Percentiles rank a stretch among this genome's conserved stretches.
These are phyloP conservation scores for Emydura subglobosa DNA, from an alignment of 2,113 vertebrate genomes.

Conservation along the genomic window DNA sequence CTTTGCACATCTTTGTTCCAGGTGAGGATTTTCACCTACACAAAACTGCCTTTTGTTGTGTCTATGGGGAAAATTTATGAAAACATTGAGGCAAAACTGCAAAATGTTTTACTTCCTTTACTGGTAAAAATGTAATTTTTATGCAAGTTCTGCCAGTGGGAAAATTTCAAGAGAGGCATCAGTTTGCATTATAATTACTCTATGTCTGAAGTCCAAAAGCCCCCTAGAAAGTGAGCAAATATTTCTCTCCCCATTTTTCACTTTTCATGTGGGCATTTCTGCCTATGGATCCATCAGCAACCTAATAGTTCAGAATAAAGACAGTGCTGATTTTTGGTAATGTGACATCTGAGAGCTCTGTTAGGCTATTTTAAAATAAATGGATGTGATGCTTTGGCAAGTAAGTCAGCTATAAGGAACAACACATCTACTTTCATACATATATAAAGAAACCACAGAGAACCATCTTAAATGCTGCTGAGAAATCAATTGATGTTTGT, in stretches of 20 bases:
- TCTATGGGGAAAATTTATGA: not conserved
- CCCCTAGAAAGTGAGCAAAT: constrained; percentile 19
- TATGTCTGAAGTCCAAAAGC: constrained; percentile 46
- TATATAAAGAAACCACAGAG: constrained; percentile 14
- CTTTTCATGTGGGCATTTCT: not conserved
- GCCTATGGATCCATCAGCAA: constrained; percentile 25
- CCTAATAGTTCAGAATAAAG: constrained; percentile 19
- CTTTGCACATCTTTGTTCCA: not conserved
- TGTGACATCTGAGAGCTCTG: not conserved
- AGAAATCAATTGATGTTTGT: not conserved
- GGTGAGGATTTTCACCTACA: not conserved
- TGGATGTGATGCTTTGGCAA: constrained; percentile 3
- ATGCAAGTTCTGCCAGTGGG: constrained; percentile 14
- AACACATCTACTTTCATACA: not conserved
- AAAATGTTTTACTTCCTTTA: not conserved
- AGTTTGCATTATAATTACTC: constrained; percentile 7
- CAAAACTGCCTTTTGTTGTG: not conserved
- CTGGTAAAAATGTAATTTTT: not conserved
- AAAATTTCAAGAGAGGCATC: constrained; percentile 29
- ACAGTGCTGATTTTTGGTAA: constrained; percentile 27
- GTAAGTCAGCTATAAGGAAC: not conserved
- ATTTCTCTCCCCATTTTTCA: constrained; percentile 18
- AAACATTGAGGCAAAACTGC: not conserved
- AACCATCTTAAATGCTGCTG: not conserved
- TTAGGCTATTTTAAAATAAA: constrained; percentile 16